Evolutionary conservation across 2,888 invertebrate genomes (phyloP), one percentile per base, ranked within the genome.

Genomic region (Melieria omissa): DNA sequence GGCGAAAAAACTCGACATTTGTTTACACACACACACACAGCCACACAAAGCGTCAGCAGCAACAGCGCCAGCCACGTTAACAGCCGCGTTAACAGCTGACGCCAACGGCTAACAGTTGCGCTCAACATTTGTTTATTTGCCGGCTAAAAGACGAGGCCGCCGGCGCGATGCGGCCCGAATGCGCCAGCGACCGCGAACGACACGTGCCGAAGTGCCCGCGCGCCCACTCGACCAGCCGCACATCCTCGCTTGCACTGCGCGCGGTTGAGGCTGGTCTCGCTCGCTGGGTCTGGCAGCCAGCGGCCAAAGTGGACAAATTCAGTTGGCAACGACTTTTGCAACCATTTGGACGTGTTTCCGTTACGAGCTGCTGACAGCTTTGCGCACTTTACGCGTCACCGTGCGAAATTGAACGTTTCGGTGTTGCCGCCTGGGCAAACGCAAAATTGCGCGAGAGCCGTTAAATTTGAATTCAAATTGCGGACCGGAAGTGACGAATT

Each of bases 251-350:
- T 44, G 45, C 44, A 45, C 7, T 49, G 46, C 14, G 47, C 52
- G 47, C 61, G 10, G 10, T 49, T 63, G 68, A 66, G 73, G 70
- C 72, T 70, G 73, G 52, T 64, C n/a, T 64, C 60, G 67, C 52
- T 61, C 67, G 61, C 44, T 52, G 44, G 67, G 60, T 52, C 52
- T 67, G 58, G 58, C 67, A 60, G 49, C 60, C 10, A 60, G 69
- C 75, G 73, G 74, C 72, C 74, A 73, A 29, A 29, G 29, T 74
- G 72, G 74, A 65, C 70, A 75, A 74, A 75, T 73, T 78, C 73
- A 78, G 78, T 78, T 78, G 77, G 58, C 76, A 78, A 75, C 76
- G 77, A 77, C 75, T 77, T 74, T 77, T 75, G 72, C 72, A 66
- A 74, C 66, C 68, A 70, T 64, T 72, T 72, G 70, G 78, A 78